A percentile compares a stretch with the other conserved stretches of the same genome.
These are phyloP conservation scores for Heliocidaris tuberculata DNA, from an alignment of 35 echinoderm and acorn worm genomes.

Conservation along the genomic window DNA sequence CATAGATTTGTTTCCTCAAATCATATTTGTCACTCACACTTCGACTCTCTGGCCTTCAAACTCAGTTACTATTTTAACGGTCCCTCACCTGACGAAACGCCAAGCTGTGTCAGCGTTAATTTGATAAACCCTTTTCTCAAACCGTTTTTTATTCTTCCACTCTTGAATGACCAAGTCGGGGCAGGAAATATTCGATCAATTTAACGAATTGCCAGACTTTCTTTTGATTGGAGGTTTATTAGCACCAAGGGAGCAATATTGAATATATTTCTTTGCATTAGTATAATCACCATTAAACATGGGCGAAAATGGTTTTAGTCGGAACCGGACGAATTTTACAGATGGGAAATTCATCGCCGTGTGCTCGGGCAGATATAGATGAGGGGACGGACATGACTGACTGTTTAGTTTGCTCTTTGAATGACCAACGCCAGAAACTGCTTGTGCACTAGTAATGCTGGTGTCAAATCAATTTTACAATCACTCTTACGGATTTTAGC, in stretches of 20 bases:
- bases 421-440: not conserved
- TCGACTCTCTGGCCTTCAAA: not conserved
- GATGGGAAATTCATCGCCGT: not conserved
- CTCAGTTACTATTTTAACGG: not conserved
- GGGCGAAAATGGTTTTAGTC: not conserved
- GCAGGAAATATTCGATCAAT: not conserved
- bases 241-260: not conserved
- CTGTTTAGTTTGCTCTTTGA: not conserved
- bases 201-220: not conserved
- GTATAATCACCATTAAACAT: not conserved
- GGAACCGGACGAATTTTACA: not conserved
- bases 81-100: not conserved
- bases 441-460: not conserved
- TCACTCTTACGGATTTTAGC: no score
- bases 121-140: not conserved
- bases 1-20: conserved; percentile 26
- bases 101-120: not conserved
- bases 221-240: not conserved
- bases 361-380: not conserved
- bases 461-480: not conserved
- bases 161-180: not conserved
- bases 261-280: not conserved
- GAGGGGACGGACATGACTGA: not conserved
- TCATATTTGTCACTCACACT: conserved; percentile 19
- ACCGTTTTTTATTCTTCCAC: not conserved